These are phyloP conservation scores for Limnephilus auricula DNA, from an alignment of 2,888 invertebrate genomes.

Conservation along the genomic window DNA sequence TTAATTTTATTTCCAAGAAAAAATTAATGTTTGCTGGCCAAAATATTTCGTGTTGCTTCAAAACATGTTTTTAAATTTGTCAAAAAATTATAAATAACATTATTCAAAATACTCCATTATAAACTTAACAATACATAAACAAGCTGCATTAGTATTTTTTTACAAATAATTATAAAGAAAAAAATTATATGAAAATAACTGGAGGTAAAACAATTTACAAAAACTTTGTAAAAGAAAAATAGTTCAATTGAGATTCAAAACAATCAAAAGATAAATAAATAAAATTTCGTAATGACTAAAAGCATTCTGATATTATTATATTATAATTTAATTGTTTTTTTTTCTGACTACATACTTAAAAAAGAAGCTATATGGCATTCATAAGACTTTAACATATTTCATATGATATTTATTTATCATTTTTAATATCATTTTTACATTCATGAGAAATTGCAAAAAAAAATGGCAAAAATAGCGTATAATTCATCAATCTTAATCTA, in stretches of 20 bases:
- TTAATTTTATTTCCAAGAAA: neutral
- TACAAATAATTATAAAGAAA: neutral
- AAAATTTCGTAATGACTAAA: neutral
- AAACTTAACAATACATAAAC: neutral
- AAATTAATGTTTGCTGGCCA: neutral
- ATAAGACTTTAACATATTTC: neutral
- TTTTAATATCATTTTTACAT: neutral
- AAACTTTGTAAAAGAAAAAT: neutral
- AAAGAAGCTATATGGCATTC: neutral
- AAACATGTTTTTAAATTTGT: neutral
- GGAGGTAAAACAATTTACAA: neutral
- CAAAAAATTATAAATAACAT: neutral
- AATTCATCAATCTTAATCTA: conserved; percentile 6
- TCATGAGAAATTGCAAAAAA: neutral
- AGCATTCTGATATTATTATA: neutral
- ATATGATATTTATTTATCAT: too few species aligned
- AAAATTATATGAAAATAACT: neutral
- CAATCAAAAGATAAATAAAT: neutral
- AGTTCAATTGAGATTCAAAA: neutral
- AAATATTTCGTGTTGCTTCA: neutral
- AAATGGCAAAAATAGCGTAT: neutral
- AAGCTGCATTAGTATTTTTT: neutral
- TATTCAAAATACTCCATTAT: neutral
- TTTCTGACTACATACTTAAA: neutral
- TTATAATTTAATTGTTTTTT: neutral